These are phyloP conservation scores for Octodonta nipae DNA, from an alignment of 2,888 invertebrate species.

Conservation along the genomic window DNA sequence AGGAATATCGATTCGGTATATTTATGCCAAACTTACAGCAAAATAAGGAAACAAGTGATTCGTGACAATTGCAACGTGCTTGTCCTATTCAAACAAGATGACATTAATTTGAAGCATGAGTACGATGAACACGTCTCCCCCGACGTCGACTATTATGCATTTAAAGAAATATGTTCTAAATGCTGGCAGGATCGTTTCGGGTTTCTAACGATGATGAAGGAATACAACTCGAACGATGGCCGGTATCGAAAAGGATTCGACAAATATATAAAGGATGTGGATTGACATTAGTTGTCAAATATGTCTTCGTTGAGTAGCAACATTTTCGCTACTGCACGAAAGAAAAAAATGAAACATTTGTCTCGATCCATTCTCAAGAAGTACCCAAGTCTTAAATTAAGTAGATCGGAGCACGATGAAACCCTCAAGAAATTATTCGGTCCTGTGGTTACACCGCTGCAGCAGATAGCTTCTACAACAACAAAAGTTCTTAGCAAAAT, in stretches of 20 bases:
- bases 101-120: slow-evolving; percentile 9
- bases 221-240: slow-evolving; percentile 1
- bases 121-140: slow-evolving; percentile 7
- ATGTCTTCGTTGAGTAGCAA: too few relatives aligned
- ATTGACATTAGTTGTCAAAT: too few relatives aligned
- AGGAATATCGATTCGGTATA: slow-evolving; percentile 2
- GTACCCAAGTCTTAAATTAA: too few relatives aligned
- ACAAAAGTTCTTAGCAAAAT: too few relatives aligned
- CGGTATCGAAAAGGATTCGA: slow-evolving; percentile 7
- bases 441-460: too few relatives aligned
- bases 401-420: too few relatives aligned
- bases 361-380: too few relatives aligned
- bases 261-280: too few relatives aligned
- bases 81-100: slow-evolving; percentile 22
- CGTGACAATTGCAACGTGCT: slow-evolving; percentile 4
- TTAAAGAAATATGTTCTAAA: slow-evolving; percentile 4
- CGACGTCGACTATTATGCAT: slow-evolving; percentile 4
- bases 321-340: too few relatives aligned
- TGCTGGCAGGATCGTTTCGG: slow-evolving; percentile 3
- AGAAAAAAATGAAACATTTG: too few relatives aligned
- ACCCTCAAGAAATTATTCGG: too few relatives aligned
- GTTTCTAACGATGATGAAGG: slow-evolving; percentile 6
- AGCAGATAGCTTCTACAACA: too few relatives aligned
- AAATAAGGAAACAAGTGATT: slow-evolving; percentile 6
- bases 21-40: slow-evolving; percentile 5